Base-by-base conservation (phyloP, 1,140 invertebrate genomes). In the Asbolus verrucosus region DNA sequence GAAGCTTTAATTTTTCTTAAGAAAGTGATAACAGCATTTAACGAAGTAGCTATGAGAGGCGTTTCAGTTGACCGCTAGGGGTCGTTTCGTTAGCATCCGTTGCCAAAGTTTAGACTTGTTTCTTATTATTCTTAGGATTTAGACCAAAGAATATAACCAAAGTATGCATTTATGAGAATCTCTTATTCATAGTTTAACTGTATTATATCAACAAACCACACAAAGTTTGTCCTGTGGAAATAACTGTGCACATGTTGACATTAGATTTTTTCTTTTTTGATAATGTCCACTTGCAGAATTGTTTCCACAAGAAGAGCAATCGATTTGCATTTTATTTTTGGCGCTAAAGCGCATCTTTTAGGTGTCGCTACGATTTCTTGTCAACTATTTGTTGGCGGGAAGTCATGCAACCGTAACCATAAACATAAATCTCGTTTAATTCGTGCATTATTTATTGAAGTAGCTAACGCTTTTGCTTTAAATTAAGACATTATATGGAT, bases 401-500 rank as follows among this genome's bases (percentile, higher is more conserved):
- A n/a, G n/a, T n/a, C n/a, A n/a, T n/a, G n/a, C n/a, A n/a, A n/a
- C n/a, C n/a, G n/a, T n/a, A n/a, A n/a, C n/a, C n/a, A n/a, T n/a
- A n/a, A n/a, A n/a, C n/a, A n/a, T n/a, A n/a, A n/a, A n/a, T n/a
- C n/a, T n/a, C n/a, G n/a, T n/a, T n/a, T n/a, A n/a, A n/a, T n/a
- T n/a, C n/a, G n/a, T n/a, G n/a, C 8, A 30, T 0, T 54, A 14
- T 54, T 54, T 27, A 54, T 54, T 54, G 8, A 54, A 54, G 19
- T 36, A 14, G 46, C 21, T 54, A 43, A 43, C 2, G 19, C 19
- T 21, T 54, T 54, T 54, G 46, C 46, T 54, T 54, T 54, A n/a
- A 27, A 11, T 54, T 27, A 54, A 27, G 21, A 24, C 11, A 6
- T 6, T 11, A 27, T 36, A 36, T 3, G 2, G 6, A 36, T 30